A percentile compares a stretch with the other conserved stretches of the same genome.
Conservation (phyloP, 2,113 vertebrate genomes). For the Crotalus helleri region DNA sequence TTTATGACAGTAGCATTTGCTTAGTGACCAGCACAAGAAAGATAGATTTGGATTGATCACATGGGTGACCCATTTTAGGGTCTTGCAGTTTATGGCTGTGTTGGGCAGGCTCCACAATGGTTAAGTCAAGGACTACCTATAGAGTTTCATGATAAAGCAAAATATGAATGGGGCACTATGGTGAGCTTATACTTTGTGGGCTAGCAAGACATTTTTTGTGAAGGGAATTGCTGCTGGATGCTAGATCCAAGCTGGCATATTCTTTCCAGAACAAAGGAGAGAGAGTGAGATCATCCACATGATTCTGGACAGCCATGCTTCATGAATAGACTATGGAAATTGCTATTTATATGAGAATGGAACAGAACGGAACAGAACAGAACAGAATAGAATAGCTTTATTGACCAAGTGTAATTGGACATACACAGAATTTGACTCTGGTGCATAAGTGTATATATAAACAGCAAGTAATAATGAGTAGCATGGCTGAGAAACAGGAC, state of each 20-base stretch:
- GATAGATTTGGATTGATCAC: neutral
- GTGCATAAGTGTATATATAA: neutral
- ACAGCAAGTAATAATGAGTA: neutral
- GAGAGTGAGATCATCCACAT: no score
- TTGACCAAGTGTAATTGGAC: no score
- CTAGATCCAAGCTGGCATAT: no score
- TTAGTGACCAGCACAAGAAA: neutral
- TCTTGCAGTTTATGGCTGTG: neutral
- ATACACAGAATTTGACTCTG: neutral
- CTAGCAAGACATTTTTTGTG: neutral
- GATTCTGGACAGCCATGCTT: no score
- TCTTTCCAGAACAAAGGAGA: no score
- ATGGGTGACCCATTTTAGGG: neutral
- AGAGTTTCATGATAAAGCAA: neutral
- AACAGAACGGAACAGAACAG: no score
- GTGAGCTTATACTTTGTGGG: neutral
- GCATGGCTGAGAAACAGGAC: neutral
- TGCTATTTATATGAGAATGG: no score
- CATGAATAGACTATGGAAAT: no score
- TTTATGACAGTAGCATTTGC: neutral
- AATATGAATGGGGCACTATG: neutral
- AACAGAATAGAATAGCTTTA: no score
- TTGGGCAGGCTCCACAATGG: neutral
- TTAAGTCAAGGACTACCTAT: neutral
- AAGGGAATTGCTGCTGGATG: neutral